A percentile compares a stretch with the other conserved stretches of the same genome.
These are phyloP conservation scores for Australoheros scitulus DNA, from an alignment of 2,113 vertebrate species.

Conservation along the genomic window DNA sequence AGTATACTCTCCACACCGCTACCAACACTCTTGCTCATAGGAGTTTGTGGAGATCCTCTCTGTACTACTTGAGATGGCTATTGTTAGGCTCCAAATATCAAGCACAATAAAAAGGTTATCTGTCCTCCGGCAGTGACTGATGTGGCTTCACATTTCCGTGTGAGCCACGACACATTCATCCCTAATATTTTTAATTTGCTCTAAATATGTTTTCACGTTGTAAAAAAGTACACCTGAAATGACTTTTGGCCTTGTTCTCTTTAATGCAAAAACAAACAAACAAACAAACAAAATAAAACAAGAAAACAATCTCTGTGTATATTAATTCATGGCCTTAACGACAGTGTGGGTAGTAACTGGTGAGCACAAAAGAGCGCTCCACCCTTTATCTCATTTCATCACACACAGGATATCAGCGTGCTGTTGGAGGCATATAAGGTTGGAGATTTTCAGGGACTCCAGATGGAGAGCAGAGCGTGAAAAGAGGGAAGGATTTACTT, in stretches of 20 bases:
- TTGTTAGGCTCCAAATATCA: constrained; percentile 2
- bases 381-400: constrained; percentile 8
- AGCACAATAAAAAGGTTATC: not conserved
- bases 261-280: not conserved
- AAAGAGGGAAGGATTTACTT: constrained; percentile 15
- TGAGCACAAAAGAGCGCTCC: not conserved
- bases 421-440: constrained; percentile 24
- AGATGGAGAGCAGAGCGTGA: constrained; percentile 1
- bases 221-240: not conserved
- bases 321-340: not conserved
- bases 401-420: constrained; percentile 14
- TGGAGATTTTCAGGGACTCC: constrained; percentile 20
- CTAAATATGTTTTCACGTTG: not conserved
- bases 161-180: not conserved
- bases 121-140: not conserved
- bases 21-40: not conserved
- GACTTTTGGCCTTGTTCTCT: not conserved
- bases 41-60: not conserved
- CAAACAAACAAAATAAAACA: too few species aligned
- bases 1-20: not conserved
- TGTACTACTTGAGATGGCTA: not conserved
- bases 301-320: not conserved
- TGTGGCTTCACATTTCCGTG: not conserved
- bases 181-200: not conserved
- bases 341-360: not conserved